Evolutionary conservation across 2,888 invertebrate genomes (phyloP), one percentile per base, ranked within the genome.

Genomic region (Micoletzkya japonica): DNA sequence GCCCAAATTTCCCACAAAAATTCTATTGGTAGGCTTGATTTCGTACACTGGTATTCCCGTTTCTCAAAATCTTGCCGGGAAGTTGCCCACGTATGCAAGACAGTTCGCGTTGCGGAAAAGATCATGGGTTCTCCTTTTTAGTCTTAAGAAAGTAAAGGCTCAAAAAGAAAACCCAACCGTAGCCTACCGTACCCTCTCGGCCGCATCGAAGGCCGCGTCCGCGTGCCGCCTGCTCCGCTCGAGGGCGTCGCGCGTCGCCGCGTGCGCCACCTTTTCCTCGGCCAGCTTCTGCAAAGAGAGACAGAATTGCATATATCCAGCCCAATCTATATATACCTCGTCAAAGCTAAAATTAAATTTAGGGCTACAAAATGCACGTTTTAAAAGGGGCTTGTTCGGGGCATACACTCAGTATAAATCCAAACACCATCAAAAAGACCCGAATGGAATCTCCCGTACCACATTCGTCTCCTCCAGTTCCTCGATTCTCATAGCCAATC

Each of bases 391-490:
- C 44, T 44, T 44, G 10, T 14, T 44, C 44, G 44, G 20, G 10
- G 44, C 44, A 44, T 14, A 14, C 20, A 44, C 10, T 44, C 44
- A 44, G 20, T 44, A 10, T 14, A 44, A 14, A 44, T 20, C 44
- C 44, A 44, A 44, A 14, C 10, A 10, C 10, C n/a, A n/a, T n/a
- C n/a, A n/a, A n/a, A n/a, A n/a, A n/a, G n/a, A n/a, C n/a, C n/a
- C n/a, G n/a, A n/a, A 44, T 44, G 44, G 17, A 20, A 14, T 14
- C 24, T n/a, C 7, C 6, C 67, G 36, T 10, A 67, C 67, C 67
- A 67, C 17, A 4, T 67, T 67, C 0, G 57, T 36, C 32, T 56
- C 67, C 28, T 67, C 75, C 58, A 74, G 67, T 50, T 76, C 69
- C 0, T 71, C 68, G 4, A 73, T 30, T 24, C 75, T 49, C 49